Conservation (phyloP, 2,888 invertebrate genomes). For the Apamea monoglypha region DNA sequence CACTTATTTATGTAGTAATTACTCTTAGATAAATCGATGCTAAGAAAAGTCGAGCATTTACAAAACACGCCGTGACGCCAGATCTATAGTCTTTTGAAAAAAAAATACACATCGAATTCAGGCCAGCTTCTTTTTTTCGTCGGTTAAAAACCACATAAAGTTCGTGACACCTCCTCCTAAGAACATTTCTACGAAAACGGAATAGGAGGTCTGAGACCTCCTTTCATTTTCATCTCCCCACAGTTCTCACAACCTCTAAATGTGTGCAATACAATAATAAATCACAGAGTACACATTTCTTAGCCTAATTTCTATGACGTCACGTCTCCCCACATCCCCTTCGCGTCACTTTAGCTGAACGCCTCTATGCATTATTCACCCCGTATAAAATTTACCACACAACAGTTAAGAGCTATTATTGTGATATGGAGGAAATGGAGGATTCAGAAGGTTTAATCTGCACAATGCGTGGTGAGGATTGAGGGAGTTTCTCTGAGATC, state of each 20-base stretch:
- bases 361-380: conserved; percentile 57
- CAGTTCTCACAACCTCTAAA: not conserved
- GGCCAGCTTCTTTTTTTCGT: not conserved
- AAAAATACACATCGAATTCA: not conserved
- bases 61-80: too few species aligned
- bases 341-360: conserved; percentile 39
- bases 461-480: not conserved
- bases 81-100: not conserved
- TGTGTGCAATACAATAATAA: conserved; percentile 11
- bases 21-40: not conserved
- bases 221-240: not conserved
- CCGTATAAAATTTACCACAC: conserved; percentile 55
- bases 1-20: not conserved
- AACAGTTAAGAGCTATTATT: conserved; percentile 55
- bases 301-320: conserved; percentile 53
- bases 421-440: not conserved
- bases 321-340: conserved; percentile 32
- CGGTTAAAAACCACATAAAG: not conserved
- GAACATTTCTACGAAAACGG: not conserved
- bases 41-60: not conserved
- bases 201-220: too few species aligned
- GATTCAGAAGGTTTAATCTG: conserved; percentile 32
- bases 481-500: not conserved
- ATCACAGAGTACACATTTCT: conserved; percentile 33
- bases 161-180: not conserved